These are phyloP conservation scores for Drosophila arawakana DNA, from an alignment of 1,140 invertebrate genomes.

Conservation along the genomic window DNA sequence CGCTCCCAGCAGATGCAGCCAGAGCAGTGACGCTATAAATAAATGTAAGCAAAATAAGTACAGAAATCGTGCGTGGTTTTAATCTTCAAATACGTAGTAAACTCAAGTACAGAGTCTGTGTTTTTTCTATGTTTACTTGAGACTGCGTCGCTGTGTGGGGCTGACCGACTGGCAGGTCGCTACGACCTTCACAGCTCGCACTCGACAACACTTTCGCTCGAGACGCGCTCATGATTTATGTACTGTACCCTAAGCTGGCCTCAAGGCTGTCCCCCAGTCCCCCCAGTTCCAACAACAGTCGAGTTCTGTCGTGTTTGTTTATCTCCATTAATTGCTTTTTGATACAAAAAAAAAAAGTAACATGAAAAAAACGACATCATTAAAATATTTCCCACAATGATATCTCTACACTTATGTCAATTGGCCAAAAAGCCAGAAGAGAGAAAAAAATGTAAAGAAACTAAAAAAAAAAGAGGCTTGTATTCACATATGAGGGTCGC, in stretches of 20 bases:
- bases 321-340: constrained; percentile 68
- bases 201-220: constrained; percentile 69
- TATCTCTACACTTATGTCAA: constrained; percentile 55
- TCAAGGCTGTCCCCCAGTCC: constrained; percentile 53
- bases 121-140: not conserved
- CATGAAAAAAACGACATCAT: constrained; percentile 49
- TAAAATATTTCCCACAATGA: constrained; percentile 70
- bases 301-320: constrained; percentile 46
- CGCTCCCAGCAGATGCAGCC: constrained; percentile 34
- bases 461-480: constrained; percentile 15
- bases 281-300: not conserved
- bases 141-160: constrained; percentile 32
- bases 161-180: constrained; percentile 32
- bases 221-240: constrained; percentile 68
- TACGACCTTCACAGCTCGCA: constrained; percentile 57
- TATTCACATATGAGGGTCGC: constrained; percentile 48
- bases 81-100: constrained; percentile 41
- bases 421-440: constrained; percentile 35
- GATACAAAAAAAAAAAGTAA: constrained; percentile 37
- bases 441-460: not conserved
- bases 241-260: constrained; percentile 32
- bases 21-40: constrained; percentile 53
- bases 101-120: constrained; percentile 43
- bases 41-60: constrained; percentile 39
- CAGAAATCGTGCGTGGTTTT: constrained; percentile 47